phyloP scores from a whole-genome alignment of 2,113 vertebrate genomes.

The Passer montanus region DNA sequence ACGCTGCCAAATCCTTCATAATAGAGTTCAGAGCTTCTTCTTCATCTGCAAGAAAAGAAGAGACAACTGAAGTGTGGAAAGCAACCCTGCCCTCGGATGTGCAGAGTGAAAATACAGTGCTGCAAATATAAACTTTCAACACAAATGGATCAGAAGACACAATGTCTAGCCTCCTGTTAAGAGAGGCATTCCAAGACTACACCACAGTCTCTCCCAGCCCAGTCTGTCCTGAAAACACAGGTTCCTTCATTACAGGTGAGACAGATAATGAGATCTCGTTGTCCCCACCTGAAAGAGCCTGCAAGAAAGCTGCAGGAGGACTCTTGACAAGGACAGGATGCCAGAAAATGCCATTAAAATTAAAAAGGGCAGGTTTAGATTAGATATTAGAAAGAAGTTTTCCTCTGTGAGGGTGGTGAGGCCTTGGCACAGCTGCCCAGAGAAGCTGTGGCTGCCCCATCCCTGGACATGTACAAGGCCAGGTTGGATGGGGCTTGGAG shows the following conservation, averaged over 20 bases:
- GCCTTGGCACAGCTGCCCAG: background rate
- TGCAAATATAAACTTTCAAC: background rate
- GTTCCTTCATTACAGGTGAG: background rate
- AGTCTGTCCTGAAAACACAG: background rate
- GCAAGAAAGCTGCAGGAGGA: background rate
- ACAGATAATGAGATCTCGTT: background rate
- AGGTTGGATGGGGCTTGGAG: background rate
- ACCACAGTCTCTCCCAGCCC: background rate
- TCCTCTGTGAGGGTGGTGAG: background rate
- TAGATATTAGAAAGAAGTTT: background rate
- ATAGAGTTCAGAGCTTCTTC: conserved; percentile 91
- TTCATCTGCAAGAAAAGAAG: conserved; percentile 76
- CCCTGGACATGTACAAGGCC: background rate
- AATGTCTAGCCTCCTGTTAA: background rate
- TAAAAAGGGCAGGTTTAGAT: background rate
- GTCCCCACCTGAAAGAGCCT: no score
- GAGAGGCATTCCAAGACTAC: background rate
- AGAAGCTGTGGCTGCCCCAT: background rate
- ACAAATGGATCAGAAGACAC: background rate
- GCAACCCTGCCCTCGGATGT: rapidly evolving
- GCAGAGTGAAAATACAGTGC: background rate
- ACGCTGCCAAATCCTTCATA: conserved; percentile 89
- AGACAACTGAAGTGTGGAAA: background rate
- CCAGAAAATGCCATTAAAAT: background rate
- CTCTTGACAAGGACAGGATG: rapidly evolving